These are phyloP conservation scores for Parotocinclus haroldoi DNA, from an alignment of 2,797 vertebrate species.

Conservation along the genomic window DNA sequence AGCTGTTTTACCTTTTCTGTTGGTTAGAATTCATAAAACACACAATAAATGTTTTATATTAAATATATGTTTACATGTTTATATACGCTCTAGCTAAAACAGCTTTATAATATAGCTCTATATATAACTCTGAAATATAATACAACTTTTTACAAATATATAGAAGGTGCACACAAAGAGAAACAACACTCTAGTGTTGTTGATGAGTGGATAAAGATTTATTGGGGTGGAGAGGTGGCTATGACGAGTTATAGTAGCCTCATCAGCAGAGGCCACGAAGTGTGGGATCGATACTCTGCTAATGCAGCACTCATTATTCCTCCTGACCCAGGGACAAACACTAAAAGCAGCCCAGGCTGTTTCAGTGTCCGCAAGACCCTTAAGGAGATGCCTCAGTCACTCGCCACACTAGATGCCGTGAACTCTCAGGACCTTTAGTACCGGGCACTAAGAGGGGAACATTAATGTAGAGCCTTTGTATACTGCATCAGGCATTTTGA, in stretches of 20 bases:
- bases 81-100: too few relatives aligned
- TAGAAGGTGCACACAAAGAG: conserved; percentile 13
- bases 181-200: conserved; percentile 34
- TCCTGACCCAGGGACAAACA: conserved; percentile 48
- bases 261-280: conserved; percentile 42
- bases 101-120: too few relatives aligned
- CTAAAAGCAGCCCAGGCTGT: conserved; percentile 54
- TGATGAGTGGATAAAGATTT: conserved; percentile 40
- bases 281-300: conserved; percentile 50
- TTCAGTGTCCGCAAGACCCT: conserved; percentile 47
- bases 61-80: too few relatives aligned
- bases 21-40: too few relatives aligned
- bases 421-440: conserved; percentile 39
- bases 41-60: too few relatives aligned
- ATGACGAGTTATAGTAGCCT: conserved; percentile 42
- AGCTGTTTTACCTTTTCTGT: too few relatives aligned
- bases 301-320: conserved; percentile 57
- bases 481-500: conserved; percentile 69
- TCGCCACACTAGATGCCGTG: conserved; percentile 44
- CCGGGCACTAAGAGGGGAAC: conserved; percentile 37
- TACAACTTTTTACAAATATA: conserved; percentile 7
- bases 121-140: background rate
- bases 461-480: conserved; percentile 53
- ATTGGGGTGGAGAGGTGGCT: conserved; percentile 43
- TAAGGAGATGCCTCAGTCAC: conserved; percentile 43